Conservation (phyloP, 2,113 vertebrate genomes). For the Periophthalmodon schlosseri region DNA sequence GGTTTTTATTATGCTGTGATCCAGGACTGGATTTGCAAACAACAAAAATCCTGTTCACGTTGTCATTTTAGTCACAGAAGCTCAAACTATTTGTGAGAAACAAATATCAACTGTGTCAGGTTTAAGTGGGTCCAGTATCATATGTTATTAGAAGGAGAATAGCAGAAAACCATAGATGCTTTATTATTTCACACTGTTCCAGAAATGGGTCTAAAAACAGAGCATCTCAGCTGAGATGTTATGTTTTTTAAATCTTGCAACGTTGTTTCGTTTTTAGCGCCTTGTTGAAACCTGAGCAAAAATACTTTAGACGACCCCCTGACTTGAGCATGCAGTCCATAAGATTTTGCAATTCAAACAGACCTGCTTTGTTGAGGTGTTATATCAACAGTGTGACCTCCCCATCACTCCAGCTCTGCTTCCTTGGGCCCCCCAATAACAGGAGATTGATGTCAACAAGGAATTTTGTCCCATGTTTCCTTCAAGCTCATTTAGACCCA, state of each 20-base stretch:
- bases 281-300: not conserved
- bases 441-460: conserved; percentile 81
- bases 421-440: conserved; percentile 75
- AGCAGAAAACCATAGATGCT: too few relatives aligned
- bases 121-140: too few relatives aligned
- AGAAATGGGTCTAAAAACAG: not conserved
- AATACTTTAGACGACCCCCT: conserved; percentile 53
- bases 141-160: too few relatives aligned
- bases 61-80: too few relatives aligned
- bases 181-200: too few relatives aligned
- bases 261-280: not conserved
- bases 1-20: too few relatives aligned
- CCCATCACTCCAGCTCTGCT: conserved; percentile 69
- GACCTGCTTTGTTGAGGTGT: conserved; percentile 80
- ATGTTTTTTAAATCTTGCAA: not conserved
- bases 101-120: too few relatives aligned
- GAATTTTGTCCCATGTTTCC: conserved; percentile 76
- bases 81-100: too few relatives aligned
- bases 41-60: too few relatives aligned
- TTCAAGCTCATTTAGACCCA: conserved; percentile 66
- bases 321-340: conserved; percentile 67
- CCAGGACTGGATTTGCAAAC: too few relatives aligned
- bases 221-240: not conserved
- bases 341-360: conserved; percentile 73
- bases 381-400: conserved; percentile 78